Evolutionary conservation across 2,888 invertebrate genomes (phyloP).

Genomic region (Diachrysia chrysitis): DNA sequence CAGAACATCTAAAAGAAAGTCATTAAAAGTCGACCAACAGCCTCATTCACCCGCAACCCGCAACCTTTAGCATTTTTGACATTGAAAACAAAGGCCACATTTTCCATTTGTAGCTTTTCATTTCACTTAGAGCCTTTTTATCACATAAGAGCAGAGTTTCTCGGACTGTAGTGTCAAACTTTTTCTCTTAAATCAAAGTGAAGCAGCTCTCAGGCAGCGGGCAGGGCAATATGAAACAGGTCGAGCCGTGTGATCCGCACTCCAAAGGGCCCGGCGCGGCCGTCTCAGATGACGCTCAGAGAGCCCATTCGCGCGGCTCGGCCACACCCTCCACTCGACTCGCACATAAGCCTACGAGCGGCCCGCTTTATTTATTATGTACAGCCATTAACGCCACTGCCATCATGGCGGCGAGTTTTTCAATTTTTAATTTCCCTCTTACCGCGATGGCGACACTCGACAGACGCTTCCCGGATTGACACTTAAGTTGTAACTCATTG

Average conservation of each 20-base stretch:
- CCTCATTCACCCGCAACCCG: conserved; percentile 35
- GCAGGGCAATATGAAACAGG: conserved; percentile 88
- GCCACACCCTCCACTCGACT: conserved; percentile 88
- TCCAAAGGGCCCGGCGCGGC: conserved; percentile 84
- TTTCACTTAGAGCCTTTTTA: conserved; percentile 69
- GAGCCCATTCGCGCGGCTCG: conserved; percentile 87
- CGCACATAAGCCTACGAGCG: conserved; percentile 87
- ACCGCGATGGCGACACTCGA: conserved; percentile 76
- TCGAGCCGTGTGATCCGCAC: conserved; percentile 83
- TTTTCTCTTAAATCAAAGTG: conserved; percentile 88
- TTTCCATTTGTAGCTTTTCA: conserved; percentile 65
- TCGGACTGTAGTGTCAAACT: conserved; percentile 78
- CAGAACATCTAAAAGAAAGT: conserved; percentile 44
- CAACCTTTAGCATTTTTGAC: conserved; percentile 43
- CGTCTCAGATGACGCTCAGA: conserved; percentile 87
- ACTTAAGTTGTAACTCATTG: conserved; percentile 81
- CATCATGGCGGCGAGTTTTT: conserved; percentile 88
- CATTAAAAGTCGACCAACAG: conserved; percentile 46
- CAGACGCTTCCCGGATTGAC: conserved; percentile 80
- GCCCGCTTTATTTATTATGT: conserved; percentile 89
- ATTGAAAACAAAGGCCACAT: conserved; percentile 51
- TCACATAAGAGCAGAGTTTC: conserved; percentile 65
- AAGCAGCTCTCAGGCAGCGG: conserved; percentile 83
- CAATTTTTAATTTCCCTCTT: conserved; percentile 88
- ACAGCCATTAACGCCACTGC: conserved; percentile 88